Conservation (phyloP, 2,113 vertebrate genomes). For the Cephalopterus ornatus region DNA sequence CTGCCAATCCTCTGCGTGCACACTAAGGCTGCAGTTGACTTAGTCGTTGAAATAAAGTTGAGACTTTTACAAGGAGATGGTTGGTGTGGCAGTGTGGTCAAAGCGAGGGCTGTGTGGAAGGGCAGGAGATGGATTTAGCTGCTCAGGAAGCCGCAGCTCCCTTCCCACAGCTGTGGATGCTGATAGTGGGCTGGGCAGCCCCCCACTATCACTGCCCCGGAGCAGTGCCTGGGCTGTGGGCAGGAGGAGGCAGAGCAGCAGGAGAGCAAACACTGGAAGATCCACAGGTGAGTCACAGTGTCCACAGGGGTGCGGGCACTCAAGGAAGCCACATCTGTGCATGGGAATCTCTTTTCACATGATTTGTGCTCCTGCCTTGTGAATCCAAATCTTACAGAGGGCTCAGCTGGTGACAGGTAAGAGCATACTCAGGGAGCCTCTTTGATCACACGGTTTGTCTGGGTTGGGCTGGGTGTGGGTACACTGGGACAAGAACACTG, state of each 20-base stretch:
- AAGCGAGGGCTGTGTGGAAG: rapidly evolving
- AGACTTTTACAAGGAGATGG: not conserved
- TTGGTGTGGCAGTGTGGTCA: not conserved
- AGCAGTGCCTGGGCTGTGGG: rapidly evolving
- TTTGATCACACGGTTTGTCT: rapidly evolving
- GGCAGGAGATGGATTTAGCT: not conserved
- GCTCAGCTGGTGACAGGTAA: not conserved
- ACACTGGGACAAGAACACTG: rapidly evolving
- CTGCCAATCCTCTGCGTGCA: not conserved
- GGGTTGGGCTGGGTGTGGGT: not conserved
- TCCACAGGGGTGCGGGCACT: not conserved
- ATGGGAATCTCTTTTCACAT: not conserved
- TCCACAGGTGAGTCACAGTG: not conserved
- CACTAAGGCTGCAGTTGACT: not conserved
- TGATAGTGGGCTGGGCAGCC: not conserved
- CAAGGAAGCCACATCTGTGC: not conserved
- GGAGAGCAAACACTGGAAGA: not conserved
- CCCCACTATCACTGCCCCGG: rapidly evolving
- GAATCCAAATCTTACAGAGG: not conserved
- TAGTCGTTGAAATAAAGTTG: not conserved
- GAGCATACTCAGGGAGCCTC: not conserved
- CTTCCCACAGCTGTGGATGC: not conserved
- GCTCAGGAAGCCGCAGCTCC: conserved; percentile 13
- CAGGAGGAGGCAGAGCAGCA: not conserved
- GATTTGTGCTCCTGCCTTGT: not conserved